A percentile compares a stretch with the other conserved stretches of the same genome.
Conservation (phyloP, 1,140 invertebrate genomes). For the Meloidogyne exigua region DNA sequence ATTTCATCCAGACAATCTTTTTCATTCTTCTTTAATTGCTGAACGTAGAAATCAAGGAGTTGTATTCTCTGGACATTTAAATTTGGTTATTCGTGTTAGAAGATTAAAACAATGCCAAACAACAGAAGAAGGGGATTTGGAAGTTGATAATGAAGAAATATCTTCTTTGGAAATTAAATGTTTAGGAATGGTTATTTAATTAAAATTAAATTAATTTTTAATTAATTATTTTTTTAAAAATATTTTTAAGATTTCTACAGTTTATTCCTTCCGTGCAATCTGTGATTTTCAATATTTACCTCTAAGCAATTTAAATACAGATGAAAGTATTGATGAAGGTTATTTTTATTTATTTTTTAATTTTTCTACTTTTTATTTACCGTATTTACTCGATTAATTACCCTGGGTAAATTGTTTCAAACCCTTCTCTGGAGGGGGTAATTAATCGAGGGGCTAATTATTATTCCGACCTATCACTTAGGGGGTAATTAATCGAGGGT, state of each 20-base stretch:
- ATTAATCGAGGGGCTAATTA: no score
- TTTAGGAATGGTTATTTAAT: conserved; percentile 49
- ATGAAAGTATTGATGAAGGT: neutral
- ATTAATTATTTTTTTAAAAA: neutral
- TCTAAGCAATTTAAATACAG: conserved; percentile 27
- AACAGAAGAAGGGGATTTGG: neutral
- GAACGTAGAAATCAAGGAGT: conserved; percentile 40
- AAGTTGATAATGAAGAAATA: conserved; percentile 33
- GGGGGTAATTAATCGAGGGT: no score
- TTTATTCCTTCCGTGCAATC: conserved; percentile 53
- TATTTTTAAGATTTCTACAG: conserved; percentile 42
- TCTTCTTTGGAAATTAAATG: conserved; percentile 37
- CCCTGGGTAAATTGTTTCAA: no score
- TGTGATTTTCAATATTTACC: conserved; percentile 62
- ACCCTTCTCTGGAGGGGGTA: no score
- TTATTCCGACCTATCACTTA: no score
- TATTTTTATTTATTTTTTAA: neutral
- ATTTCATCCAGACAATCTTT: conserved; percentile 53
- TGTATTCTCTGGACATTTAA: conserved; percentile 48
- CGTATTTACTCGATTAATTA: no score
- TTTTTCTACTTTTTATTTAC: no score
- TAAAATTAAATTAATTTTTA: neutral
- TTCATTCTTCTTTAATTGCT: conserved; percentile 45
- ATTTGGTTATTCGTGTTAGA: conserved; percentile 52
- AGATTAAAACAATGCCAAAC: conserved; percentile 20